Conservation (phyloP, 2,888 invertebrate genomes). For the Drosophila helvetica region DNA sequence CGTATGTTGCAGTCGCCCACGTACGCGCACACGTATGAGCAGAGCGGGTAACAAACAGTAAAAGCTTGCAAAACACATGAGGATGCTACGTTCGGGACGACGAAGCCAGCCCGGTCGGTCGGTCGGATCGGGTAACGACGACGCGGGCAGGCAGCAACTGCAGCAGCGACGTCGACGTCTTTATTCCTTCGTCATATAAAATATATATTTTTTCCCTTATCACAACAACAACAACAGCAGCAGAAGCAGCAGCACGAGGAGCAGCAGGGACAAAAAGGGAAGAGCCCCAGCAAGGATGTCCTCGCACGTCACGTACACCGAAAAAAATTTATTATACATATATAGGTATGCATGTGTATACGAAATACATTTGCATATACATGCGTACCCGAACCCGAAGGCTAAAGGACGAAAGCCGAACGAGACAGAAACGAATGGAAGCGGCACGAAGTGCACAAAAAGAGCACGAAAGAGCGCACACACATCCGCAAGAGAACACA, state of each 20-base stretch:
- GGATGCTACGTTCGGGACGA: constrained; percentile 59
- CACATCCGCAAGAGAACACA: too few relatives aligned
- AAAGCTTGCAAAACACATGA: constrained; percentile 62
- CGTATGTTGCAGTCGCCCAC: constrained; percentile 57
- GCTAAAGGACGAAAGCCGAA: constrained; percentile 34
- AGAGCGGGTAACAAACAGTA: constrained; percentile 63
- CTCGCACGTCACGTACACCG: constrained; percentile 79
- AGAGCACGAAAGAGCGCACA: constrained; percentile 68
- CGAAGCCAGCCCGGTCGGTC: constrained; percentile 18
- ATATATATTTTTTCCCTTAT: constrained; percentile 68
- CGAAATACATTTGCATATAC: constrained; percentile 74
- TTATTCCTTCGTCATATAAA: constrained; percentile 79
- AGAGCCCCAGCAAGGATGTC: constrained; percentile 45
- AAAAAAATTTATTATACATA: constrained; percentile 64
- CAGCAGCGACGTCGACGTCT: constrained; percentile 45
- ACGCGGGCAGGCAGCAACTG: constrained; percentile 15
- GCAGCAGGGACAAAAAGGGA: constrained; percentile 24
- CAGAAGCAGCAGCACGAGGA: constrained; percentile 20
- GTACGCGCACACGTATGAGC: constrained; percentile 78
- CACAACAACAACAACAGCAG: constrained; percentile 53
- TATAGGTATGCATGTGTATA: constrained; percentile 53
- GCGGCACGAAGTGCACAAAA: constrained; percentile 55
- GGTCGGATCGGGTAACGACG: constrained; percentile 18
- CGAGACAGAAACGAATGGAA: constrained; percentile 17
- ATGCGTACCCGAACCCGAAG: constrained; percentile 62